Conservation (phyloP, 2,113 vertebrate species). For the Antennarius striatus region DNA sequence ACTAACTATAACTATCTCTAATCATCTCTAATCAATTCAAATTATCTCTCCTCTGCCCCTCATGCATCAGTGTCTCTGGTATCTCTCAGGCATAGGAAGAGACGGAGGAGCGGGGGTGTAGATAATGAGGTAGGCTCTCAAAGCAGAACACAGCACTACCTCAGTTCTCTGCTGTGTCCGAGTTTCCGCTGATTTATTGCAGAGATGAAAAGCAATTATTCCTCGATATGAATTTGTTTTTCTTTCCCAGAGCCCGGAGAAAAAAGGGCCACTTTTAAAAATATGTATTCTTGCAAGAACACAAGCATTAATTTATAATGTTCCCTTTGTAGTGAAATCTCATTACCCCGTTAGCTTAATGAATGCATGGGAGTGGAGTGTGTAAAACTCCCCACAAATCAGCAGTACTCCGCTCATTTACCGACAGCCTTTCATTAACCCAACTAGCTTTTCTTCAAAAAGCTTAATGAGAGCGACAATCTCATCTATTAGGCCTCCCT, state of each 20-base stretch:
- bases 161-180: not conserved
- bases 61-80: conserved; percentile 62
- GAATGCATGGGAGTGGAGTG: conserved; percentile 51
- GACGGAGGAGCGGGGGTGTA: conserved; percentile 13
- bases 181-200: not conserved
- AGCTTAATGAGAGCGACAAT: conserved; percentile 58
- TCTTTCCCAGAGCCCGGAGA: not conserved
- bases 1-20: conserved; percentile 63
- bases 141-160: conserved; percentile 2
- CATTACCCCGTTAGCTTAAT: conserved; percentile 58
- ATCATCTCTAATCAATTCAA: conserved; percentile 70
- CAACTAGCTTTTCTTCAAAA: conserved; percentile 52
- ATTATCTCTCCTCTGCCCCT: conserved; percentile 61
- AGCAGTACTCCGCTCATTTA: conserved; percentile 57
- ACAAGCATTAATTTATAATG: conserved; percentile 27
- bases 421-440: conserved; percentile 61
- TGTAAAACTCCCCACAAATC: conserved; percentile 62
- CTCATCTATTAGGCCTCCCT: conserved; percentile 41
- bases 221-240: not conserved
- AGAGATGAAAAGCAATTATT: conserved; percentile 12
- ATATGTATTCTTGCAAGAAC: conserved; percentile 9
- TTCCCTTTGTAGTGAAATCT: conserved; percentile 47
- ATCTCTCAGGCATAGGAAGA: conserved; percentile 40
- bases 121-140: conserved; percentile 21
- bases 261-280: conserved; percentile 2